A percentile compares a stretch with the other conserved stretches of the same genome.
phyloP scores from a whole-genome alignment of 2,113 vertebrate genomes.

The Redunca redunca region DNA sequence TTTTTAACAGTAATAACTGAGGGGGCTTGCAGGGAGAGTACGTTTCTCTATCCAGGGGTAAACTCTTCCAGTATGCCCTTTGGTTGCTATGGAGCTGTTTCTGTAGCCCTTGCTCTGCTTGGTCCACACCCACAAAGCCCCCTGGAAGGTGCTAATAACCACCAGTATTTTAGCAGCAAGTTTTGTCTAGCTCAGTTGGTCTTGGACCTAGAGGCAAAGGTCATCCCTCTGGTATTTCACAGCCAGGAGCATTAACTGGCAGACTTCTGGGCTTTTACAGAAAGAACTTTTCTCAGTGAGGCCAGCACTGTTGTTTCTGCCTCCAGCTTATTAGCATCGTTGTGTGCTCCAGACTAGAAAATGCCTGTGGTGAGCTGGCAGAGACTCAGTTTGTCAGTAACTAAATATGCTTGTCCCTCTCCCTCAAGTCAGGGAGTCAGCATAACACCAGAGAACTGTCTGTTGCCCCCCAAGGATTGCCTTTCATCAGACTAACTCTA shows the following conservation, averaged over 20 bases:
- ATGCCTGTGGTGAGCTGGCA: neutral
- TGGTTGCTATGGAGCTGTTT: neutral
- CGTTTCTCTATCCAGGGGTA: neutral
- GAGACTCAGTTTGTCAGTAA: conserved; percentile 4
- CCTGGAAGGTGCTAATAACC: neutral
- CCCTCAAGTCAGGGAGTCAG: neutral
- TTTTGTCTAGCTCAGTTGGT: neutral
- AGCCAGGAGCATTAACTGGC: conserved; percentile 11
- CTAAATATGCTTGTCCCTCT: neutral
- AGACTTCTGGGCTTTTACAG: neutral
- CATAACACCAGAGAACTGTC: neutral
- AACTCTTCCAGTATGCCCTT: neutral
- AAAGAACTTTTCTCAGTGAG: neutral
- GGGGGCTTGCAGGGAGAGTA: neutral
- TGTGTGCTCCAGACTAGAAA: neutral
- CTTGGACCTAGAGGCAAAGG: neutral
- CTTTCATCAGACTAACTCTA: neutral
- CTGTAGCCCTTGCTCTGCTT: neutral
- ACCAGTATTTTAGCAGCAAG: neutral
- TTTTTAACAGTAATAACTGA: neutral
- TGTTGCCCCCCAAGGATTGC: neutral
- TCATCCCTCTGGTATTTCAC: neutral
- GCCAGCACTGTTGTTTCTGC: neutral
- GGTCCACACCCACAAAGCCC: neutral
- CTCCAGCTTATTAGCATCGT: conserved; percentile 20